Evolutionary conservation across 2,113 vertebrate species (phyloP).

Genomic region (Oophaga pumilio): DNA sequence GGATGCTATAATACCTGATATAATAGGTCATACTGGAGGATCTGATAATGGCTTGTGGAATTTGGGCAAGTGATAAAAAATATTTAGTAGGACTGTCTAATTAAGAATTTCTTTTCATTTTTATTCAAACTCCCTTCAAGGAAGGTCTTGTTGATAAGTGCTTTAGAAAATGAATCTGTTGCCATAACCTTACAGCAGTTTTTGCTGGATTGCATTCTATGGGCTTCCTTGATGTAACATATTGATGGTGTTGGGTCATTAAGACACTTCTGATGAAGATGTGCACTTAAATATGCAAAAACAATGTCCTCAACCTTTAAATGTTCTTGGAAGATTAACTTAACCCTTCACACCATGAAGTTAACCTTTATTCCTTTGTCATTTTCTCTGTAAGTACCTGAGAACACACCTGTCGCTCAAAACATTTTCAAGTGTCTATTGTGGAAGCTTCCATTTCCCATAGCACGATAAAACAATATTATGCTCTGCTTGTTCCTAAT

Average conservation of each 20-base stretch:
- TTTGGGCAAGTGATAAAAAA: no score
- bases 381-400: not conserved
- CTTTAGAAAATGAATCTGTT: no score
- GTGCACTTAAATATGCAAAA: not conserved
- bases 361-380: not conserved
- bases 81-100: no score
- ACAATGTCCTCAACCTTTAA: conserved; percentile 5
- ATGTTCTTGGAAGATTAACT: not conserved
- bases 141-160: no score
- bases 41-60: no score
- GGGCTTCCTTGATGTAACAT: no score
- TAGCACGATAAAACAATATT: conserved; percentile 3
- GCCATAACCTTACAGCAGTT: no score
- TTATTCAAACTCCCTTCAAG: no score
- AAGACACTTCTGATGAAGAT: not conserved
- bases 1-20: no score
- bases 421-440: conserved; percentile 10
- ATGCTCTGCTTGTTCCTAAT: not conserved
- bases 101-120: no score
- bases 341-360: not conserved
- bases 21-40: no score
- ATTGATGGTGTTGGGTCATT: not conserved
- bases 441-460: not conserved
- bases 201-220: no score
- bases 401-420: conserved; percentile 28